Conservation (phyloP, 2,113 vertebrate genomes). For the Ceuthmochares aereus region DNA sequence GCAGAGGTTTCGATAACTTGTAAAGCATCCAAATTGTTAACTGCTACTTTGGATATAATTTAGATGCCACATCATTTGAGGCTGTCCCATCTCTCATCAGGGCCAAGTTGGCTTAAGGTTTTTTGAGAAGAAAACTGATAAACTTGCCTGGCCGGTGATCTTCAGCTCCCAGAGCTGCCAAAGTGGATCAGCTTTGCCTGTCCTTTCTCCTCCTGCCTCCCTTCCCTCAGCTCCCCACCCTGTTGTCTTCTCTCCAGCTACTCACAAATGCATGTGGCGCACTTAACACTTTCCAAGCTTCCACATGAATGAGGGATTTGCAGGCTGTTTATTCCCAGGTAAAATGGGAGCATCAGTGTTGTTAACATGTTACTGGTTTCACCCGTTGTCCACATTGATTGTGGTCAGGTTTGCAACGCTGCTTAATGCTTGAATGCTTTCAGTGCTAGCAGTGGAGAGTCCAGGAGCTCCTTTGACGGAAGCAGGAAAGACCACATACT, state of each 20-base stretch:
- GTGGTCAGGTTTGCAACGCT: background rate
- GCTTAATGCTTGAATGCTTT: background rate
- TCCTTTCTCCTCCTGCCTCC: background rate
- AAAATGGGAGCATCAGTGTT: background rate
- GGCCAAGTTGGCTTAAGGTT: background rate
- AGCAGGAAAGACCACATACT: background rate
- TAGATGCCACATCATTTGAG: background rate
- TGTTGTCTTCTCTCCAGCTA: background rate
- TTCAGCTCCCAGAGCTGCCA: background rate
- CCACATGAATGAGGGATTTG: constrained; percentile 14
- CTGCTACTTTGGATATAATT: background rate
- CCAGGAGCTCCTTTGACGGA: background rate
- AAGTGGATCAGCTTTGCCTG: background rate
- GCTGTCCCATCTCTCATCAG: background rate
- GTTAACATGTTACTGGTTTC: background rate
- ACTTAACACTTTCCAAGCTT: background rate
- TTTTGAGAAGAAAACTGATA: background rate
- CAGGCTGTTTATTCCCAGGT: background rate
- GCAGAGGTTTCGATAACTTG: background rate
- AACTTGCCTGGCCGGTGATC: background rate
- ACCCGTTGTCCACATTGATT: background rate
- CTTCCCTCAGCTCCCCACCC: no score
- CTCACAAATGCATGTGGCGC: background rate
- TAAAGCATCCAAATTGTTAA: background rate
- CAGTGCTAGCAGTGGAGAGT: background rate